Conservation (phyloP, 2,797 vertebrate genomes). For the Pseudopleuronectes americanus region DNA sequence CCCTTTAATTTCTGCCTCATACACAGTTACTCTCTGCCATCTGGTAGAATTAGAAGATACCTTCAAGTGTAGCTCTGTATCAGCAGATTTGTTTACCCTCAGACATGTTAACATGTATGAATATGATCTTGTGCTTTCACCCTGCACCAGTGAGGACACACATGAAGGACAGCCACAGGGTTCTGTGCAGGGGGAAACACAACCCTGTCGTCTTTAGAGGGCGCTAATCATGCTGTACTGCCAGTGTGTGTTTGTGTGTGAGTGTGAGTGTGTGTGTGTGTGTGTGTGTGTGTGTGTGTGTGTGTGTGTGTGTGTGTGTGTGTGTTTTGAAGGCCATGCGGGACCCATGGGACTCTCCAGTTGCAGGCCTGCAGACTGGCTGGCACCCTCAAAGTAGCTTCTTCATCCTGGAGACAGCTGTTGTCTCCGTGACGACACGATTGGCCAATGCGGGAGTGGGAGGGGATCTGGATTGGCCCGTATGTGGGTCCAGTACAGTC, state of each 20-base stretch:
- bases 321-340: constrained; percentile 72
- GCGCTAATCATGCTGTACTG: constrained; percentile 65
- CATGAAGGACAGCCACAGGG: constrained; percentile 30
- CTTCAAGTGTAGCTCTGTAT: too few species aligned
- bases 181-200: neutral
- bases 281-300: constrained; percentile 32
- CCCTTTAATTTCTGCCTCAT: too few species aligned
- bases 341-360: constrained; percentile 83
- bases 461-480: constrained; percentile 39
- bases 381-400: constrained; percentile 90
- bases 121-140: neutral
- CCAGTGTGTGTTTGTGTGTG: constrained; percentile 29
- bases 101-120: neutral
- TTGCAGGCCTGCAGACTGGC: constrained; percentile 91
- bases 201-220: constrained; percentile 68
- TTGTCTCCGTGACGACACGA: constrained; percentile 85
- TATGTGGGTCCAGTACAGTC: constrained; percentile 41
- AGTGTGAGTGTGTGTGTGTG: constrained; percentile 55
- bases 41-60: too few species aligned
- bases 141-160: constrained; percentile 27
- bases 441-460: constrained; percentile 76
- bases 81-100: neutral
- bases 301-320: constrained; percentile 43
- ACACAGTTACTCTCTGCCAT: too few species aligned
- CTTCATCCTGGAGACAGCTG: constrained; percentile 92